A percentile compares a stretch with the other conserved stretches of the same genome.
phyloP scores from a whole-genome alignment of 2,113 vertebrate species.

The Lagopus muta region DNA sequence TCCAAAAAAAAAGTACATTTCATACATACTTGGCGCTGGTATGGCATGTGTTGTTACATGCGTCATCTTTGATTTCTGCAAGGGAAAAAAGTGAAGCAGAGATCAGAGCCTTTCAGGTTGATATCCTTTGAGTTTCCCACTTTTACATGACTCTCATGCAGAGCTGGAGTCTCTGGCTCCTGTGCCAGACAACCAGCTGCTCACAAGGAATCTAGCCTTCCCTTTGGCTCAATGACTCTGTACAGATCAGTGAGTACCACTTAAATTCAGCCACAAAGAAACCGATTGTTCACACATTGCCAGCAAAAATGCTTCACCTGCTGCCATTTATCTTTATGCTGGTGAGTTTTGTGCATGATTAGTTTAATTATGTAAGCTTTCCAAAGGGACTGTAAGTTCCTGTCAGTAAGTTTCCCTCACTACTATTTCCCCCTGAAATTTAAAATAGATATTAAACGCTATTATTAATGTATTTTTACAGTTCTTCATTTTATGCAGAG shows the following conservation, averaged over 20 bases:
- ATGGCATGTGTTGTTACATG: conserved; percentile 86
- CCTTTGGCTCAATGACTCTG: not conserved
- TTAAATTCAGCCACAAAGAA: not conserved
- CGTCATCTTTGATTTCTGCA: conserved; percentile 83
- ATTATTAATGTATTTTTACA: not conserved
- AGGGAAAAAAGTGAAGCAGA: not conserved
- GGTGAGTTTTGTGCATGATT: not conserved
- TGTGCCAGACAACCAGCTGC: not conserved
- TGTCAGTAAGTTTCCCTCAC: not conserved
- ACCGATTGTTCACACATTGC: accelerated
- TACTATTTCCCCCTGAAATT: not conserved
- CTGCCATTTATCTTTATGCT: not conserved
- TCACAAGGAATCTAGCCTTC: not conserved
- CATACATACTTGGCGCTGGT: conserved; percentile 91
- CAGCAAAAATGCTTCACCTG: not conserved
- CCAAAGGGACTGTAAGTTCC: not conserved
- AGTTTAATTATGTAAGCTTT: not conserved
- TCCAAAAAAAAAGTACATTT: not conserved
- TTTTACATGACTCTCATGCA: not conserved
- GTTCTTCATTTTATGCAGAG: not conserved
- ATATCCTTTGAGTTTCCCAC: not conserved
- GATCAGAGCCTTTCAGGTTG: not conserved
- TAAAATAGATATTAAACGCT: not conserved
- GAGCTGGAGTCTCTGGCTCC: not conserved
- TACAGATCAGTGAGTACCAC: no score